Conservation (phyloP, 2,888 invertebrate species). For the Trissoscelio sp. region DNA sequence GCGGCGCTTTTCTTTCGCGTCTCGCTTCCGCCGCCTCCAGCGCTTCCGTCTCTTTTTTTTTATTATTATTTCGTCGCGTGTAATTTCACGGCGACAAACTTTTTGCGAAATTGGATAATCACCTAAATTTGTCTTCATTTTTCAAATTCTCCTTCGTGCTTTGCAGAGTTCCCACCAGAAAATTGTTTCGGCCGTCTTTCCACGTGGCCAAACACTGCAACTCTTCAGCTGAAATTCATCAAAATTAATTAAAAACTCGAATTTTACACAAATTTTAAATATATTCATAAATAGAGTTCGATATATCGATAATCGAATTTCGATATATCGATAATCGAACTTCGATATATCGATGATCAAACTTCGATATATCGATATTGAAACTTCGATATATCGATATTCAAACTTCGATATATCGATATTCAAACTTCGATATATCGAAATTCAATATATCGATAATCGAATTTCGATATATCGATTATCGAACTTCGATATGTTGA, state of each 20-base stretch:
- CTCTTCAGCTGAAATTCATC: slow-evolving; percentile 91
- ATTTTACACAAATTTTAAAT: too few species aligned
- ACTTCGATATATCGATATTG: too few species aligned
- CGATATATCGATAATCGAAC: too few species aligned
- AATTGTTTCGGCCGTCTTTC: slow-evolving; percentile 92
- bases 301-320: too few species aligned
- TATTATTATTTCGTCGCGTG: slow-evolving; percentile 13
- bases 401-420: too few species aligned
- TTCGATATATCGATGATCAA: too few species aligned
- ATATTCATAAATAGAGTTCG: too few species aligned
- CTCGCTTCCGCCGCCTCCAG: background rate
- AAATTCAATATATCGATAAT: too few species aligned
- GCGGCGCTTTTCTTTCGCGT: slow-evolving; percentile 28
- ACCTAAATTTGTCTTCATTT: slow-evolving; percentile 91
- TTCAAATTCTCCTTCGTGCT: slow-evolving; percentile 81
- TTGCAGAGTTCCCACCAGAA: slow-evolving; percentile 90
- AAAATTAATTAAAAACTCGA: background rate
- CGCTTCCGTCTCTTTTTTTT: slow-evolving; percentile 3
- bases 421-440: too few species aligned
- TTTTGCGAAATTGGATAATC: slow-evolving; percentile 76
- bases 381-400: too few species aligned
- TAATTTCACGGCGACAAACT: slow-evolving; percentile 4
- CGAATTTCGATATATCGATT: too few species aligned
- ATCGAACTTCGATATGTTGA: too few species aligned
- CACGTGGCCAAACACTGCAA: slow-evolving; percentile 92